Evolutionary conservation across 35 echinoderm and acorn worm species (phyloP).

Genomic region (Eucidaris tribuloides): DNA sequence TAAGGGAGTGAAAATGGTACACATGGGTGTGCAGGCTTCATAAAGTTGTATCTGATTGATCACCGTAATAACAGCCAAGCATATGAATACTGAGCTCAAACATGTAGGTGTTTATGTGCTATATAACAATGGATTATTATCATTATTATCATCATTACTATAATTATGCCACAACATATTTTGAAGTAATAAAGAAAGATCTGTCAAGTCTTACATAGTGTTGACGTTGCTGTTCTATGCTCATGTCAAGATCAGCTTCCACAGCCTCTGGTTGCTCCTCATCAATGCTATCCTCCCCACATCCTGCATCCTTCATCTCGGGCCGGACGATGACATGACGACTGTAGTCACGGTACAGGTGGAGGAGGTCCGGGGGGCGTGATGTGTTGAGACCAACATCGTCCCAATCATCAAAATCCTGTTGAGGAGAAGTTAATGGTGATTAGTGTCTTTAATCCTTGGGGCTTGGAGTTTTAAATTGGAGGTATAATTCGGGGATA

Average conservation of each 20-base stretch:
- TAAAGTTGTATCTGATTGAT: not conserved
- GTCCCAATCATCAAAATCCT: slow-evolving; percentile 99
- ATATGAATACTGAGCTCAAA: not conserved
- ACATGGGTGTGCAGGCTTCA: not conserved
- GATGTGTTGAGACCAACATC: slow-evolving; percentile 96
- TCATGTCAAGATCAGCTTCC: slow-evolving; percentile 83
- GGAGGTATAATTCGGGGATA: too few species aligned
- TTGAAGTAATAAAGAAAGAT: too few species aligned
- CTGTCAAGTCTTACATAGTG: slow-evolving; percentile 61
- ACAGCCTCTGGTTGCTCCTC: slow-evolving; percentile 86
- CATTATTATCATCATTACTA: not conserved
- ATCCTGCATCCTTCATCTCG: slow-evolving; percentile 77
- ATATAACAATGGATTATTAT: not conserved
- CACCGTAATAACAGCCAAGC: not conserved
- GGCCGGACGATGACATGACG: slow-evolving; percentile 75
- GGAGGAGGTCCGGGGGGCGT: slow-evolving; percentile 83
- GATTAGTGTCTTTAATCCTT: too few species aligned
- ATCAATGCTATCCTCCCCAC: slow-evolving; percentile 81
- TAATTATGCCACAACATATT: not conserved
- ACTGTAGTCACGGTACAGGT: slow-evolving; percentile 94
- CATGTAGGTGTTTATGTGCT: not conserved
- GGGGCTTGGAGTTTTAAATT: too few species aligned
- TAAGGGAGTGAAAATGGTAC: too few species aligned
- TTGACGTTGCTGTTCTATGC: slow-evolving; percentile 79
- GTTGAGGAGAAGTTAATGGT: too few species aligned